phyloP scores from a whole-genome alignment of 2,797 vertebrate genomes.

The Heliangelus exortis region DNA sequence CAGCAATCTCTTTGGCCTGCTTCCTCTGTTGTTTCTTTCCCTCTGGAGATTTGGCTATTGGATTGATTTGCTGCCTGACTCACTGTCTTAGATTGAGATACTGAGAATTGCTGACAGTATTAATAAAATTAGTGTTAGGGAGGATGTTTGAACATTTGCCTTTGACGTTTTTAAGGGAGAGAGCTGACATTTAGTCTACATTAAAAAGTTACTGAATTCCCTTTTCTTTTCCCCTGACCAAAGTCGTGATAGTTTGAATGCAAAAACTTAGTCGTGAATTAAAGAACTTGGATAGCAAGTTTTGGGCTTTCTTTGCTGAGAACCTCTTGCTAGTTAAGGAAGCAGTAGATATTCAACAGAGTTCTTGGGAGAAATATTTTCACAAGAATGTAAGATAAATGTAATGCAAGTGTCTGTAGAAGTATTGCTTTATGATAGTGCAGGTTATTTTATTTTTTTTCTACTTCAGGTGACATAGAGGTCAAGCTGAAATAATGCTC shows the following conservation, averaged over 20 bases:
- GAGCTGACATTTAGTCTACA: slow-evolving; percentile 52
- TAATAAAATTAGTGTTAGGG: slow-evolving; percentile 61
- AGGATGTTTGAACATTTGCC: slow-evolving; percentile 50
- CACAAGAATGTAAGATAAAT: not conserved
- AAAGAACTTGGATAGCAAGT: not conserved
- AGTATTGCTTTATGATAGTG: not conserved
- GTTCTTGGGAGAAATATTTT: not conserved
- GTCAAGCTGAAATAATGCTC: slow-evolving; percentile 20
- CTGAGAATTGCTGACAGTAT: slow-evolving; percentile 60
- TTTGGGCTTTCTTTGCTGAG: not conserved
- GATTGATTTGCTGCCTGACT: slow-evolving; percentile 70
- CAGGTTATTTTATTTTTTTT: not conserved
- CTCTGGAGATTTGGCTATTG: slow-evolving; percentile 39
- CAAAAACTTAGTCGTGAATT: not conserved
- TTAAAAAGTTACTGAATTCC: slow-evolving; percentile 25
- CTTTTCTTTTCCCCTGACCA: not conserved
- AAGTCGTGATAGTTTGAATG: not conserved
- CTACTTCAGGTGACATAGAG: not conserved
- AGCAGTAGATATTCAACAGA: not conserved
- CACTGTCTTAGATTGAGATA: slow-evolving; percentile 57
- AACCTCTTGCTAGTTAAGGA: not conserved
- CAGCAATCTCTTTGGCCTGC: slow-evolving; percentile 43
- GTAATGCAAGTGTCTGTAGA: not conserved
- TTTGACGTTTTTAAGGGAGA: slow-evolving; percentile 54
- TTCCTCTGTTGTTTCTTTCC: slow-evolving; percentile 58